Base-by-base conservation (phyloP, 1,140 invertebrate genomes). In the Bombus superbus region DNA sequence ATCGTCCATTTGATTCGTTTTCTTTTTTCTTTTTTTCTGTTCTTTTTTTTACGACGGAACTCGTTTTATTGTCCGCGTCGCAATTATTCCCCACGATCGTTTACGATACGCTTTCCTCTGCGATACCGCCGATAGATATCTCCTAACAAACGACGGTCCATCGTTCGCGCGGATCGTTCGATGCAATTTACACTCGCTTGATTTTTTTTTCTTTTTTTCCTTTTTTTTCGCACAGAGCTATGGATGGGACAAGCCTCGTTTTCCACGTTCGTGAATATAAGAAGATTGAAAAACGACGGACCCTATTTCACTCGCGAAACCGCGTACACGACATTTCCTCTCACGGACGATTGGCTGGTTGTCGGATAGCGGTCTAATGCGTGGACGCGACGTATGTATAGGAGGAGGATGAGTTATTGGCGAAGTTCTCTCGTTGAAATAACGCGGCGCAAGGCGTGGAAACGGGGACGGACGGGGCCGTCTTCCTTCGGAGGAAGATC, bases 341-440 rank as follows among this genome's bases (percentile, higher is more conserved):
- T 85, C 79, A 73, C 83, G 62, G 79, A 42, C 83, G 83, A 81
- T 85, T 74, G 84, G 44, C 42, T 57, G 47, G n/a, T 73, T 71
- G 53, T 25, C 47, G n/a, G 66, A 80, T 73, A 62, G 68, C 42
- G 71, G 62, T 73, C 59, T 57, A 68, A 74, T 57, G 42, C 68
- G 78, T 66, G 71, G 83, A 74, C 79, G 28, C 42, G 42, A 18
- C 32, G n/a, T 68, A 44, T 22, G 62, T 5, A 32, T 35, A 40
- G 47, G 25, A 69, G 25, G 25, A 64, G 75, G 62, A 44, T 85
- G 84, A 85, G 81, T 85, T 85, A 81, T 81, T 69, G 78, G 84
- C 35, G 15, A 81, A 81, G 69, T 81, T 81, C 38, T 32, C n/a
- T n/a, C 64, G 64, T 28, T 47, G 78, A 57, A 81, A 81, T 81